phyloP scores from a whole-genome alignment of 2,113 vertebrate species.

The Microtus oregoni region DNA sequence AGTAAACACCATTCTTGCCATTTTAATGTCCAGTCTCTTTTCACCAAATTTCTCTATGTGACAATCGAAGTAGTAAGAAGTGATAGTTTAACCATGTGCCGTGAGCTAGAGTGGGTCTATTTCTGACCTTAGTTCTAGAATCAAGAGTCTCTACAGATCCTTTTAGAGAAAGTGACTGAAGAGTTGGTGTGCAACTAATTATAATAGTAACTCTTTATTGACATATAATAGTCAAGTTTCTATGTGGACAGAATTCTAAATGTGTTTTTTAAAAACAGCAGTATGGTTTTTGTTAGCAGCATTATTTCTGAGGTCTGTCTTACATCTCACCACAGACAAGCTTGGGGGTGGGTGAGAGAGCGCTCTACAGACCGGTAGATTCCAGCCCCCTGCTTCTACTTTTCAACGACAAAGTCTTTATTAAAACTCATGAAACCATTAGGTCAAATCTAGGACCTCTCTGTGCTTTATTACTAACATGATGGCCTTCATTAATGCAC shows the following conservation, averaged over 20 bases:
- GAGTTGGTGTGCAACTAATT: not conserved
- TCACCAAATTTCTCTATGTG: not conserved
- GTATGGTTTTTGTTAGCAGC: constrained; percentile 20
- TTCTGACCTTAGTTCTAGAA: constrained; percentile 35
- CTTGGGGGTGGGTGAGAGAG: not conserved
- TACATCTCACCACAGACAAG: not conserved
- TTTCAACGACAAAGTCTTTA: constrained; percentile 45
- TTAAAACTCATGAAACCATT: not conserved
- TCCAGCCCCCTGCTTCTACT: not conserved
- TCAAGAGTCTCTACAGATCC: not conserved
- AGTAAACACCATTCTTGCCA: constrained; percentile 7
- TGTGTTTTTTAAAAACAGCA: constrained; percentile 7
- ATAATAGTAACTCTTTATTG: not conserved
- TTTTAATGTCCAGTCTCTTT: constrained; percentile 10
- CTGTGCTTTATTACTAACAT: constrained; percentile 35
- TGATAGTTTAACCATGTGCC: not conserved
- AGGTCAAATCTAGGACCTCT: constrained; percentile 30
- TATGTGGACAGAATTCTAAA: not conserved
- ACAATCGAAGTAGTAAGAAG: not conserved
- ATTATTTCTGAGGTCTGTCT: not conserved
- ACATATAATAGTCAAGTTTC: not conserved
- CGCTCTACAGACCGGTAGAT: not conserved
- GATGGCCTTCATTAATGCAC: not conserved
- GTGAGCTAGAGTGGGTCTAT: not conserved
- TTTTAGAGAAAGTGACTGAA: constrained; percentile 34